Base-by-base conservation (phyloP, 2,888 invertebrate species). In the Catocala fraxini region DNA sequence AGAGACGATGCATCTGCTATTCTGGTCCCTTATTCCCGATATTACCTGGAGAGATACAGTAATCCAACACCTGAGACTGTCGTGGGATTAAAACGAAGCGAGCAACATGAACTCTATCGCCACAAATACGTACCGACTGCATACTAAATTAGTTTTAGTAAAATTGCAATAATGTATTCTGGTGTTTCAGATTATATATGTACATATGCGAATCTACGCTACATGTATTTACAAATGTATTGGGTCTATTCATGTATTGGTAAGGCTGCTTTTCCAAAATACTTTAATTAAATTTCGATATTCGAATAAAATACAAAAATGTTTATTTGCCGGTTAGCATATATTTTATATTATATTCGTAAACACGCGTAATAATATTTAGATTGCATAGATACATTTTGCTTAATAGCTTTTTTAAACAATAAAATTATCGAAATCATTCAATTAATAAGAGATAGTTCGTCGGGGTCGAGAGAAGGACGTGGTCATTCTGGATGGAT, bases 1-100 rank as follows among this genome's bases (percentile, higher is more conserved):
- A 63, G 34, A 12, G 15, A 5, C 47, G 45, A 48, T 73, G 70
- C 64, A 73, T 71, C 64, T 72, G 63, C 34, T 39, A 61, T 61
- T 41, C 42, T 33, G 60, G 62, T 73, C 54, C 59, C 68, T 68
- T 68, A 70, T 67, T 65, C 67, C 59, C 63, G 64, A 77, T 75
- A 74, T 75, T 72, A 68, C 65, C 60, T 63, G 67, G 65, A 77
- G 65, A 72, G 71, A 70, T 71, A 68, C 71, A 69, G 79, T 81
- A 82, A 84, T 79, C 81, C 75, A 71, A 82, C 82, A 82, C 82
- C 83, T 84, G 80, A 75, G 79, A 65, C 80, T 63, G 68, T 58
- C 71, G 59, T 70, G 68, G 73, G 77, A 75, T 75, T 78, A 73
- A 80, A 78, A 70, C 66, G 75, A 71, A 70, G 68, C 68, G 63